Conservation (phyloP, 2,888 invertebrate genomes). For the Hirtodrosophila alboralis region DNA sequence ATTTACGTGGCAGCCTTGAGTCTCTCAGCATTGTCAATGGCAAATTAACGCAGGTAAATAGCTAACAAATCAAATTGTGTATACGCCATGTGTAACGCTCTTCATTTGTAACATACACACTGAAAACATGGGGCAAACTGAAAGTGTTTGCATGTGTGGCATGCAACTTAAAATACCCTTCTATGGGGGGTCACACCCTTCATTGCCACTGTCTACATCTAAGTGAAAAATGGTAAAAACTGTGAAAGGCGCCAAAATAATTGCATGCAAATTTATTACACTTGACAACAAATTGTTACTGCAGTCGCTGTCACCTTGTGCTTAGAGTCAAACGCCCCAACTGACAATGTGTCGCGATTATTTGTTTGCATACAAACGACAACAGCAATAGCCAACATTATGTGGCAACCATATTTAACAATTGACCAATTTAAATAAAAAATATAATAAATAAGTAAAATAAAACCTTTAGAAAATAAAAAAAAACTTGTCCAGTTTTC, state of each 20-base stretch:
- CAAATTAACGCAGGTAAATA: conserved; percentile 85
- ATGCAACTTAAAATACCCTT: neutral
- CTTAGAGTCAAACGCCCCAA: conserved; percentile 33
- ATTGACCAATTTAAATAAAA: conserved; percentile 1
- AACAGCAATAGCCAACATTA: conserved; percentile 11
- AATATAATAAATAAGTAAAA: too few species aligned
- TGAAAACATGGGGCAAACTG: too few species aligned
- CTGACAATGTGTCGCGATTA: conserved; percentile 20
- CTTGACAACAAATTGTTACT: conserved; percentile 32
- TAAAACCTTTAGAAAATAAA: too few species aligned
- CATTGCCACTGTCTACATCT: conserved; percentile 1
- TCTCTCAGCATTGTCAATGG: conserved; percentile 91
- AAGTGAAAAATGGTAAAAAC: conserved; percentile 24
- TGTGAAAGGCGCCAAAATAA: conserved; percentile 39
- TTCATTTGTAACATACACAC: neutral
- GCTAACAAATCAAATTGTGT: conserved; percentile 25
- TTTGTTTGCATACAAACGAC: conserved; percentile 26
- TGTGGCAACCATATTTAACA: too few species aligned
- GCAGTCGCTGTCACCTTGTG: conserved; percentile 24
- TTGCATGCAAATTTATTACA: conserved; percentile 56
- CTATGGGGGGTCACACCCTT: neutral
- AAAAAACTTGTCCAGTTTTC: too few species aligned
- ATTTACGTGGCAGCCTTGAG: conserved; percentile 90
- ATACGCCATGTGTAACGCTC: conserved; percentile 21
- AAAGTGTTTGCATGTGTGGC: too few species aligned